A percentile compares a stretch with the other conserved stretches of the same genome.
Evolutionary conservation across 2,888 invertebrate genomes (phyloP).

Genomic region (Drosophila rubida): DNA sequence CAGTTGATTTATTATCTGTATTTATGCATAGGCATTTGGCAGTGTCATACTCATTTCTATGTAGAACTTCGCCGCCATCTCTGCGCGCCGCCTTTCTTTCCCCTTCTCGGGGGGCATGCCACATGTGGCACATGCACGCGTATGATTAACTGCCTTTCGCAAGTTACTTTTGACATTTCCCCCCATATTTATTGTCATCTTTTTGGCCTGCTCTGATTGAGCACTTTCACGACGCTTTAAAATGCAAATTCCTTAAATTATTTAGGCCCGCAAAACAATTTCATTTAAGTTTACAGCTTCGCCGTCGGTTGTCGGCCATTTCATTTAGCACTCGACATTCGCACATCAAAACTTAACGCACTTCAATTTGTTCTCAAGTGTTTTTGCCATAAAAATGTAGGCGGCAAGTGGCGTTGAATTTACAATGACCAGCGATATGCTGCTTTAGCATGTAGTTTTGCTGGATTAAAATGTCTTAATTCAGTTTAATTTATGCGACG

Average conservation of each 20-base stretch:
- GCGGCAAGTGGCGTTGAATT: conserved; percentile 45
- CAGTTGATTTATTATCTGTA: conserved; percentile 71
- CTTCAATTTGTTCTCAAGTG: conserved; percentile 61
- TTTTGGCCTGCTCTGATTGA: conserved; percentile 17
- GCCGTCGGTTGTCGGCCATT: conserved; percentile 40
- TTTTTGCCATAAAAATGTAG: conserved; percentile 39
- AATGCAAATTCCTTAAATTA: conserved; percentile 58
- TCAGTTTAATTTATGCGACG: conserved; percentile 64
- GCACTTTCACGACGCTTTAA: conserved; percentile 45
- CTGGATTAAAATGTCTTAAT: conserved; percentile 68
- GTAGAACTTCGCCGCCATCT: neutral
- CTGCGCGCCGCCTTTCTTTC: neutral
- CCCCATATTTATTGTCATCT: conserved; percentile 23
- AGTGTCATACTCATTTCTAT: conserved; percentile 42
- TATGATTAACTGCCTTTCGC: conserved; percentile 71
- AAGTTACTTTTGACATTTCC: conserved; percentile 67
- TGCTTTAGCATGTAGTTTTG: conserved; percentile 29
- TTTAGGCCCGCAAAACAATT: conserved; percentile 37
- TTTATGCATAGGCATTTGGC: conserved; percentile 55
- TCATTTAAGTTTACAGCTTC: conserved; percentile 43
- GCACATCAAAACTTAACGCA: conserved; percentile 49
- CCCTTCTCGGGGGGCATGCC: conserved; percentile 33
- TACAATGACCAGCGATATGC: conserved; percentile 49
- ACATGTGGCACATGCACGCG: conserved; percentile 56
- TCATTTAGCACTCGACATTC: conserved; percentile 59